These are phyloP conservation scores for Anastatus disparis DNA, from an alignment of 1,140 invertebrate genomes.

Conservation along the genomic window DNA sequence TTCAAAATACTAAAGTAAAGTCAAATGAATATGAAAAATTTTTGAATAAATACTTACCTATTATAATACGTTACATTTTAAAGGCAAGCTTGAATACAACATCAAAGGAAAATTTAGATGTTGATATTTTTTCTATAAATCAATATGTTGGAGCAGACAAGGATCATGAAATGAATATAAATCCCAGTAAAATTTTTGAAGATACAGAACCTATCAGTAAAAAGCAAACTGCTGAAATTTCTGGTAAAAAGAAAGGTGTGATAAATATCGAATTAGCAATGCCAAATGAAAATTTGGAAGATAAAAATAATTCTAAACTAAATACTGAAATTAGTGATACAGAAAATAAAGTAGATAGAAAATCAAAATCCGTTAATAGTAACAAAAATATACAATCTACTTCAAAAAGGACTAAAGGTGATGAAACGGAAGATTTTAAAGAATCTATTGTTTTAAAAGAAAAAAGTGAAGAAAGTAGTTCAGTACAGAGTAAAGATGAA, in stretches of 20 bases:
- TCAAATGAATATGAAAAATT: constrained; percentile 23
- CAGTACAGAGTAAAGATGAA: neutral
- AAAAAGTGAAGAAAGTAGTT: neutral
- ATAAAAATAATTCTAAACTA: neutral
- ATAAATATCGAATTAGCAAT: constrained; percentile 18
- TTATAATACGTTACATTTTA: constrained; percentile 29
- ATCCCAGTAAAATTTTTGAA: constrained; percentile 32
- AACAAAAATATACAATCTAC: neutral
- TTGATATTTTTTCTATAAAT: constrained; percentile 49
- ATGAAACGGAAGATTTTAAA: constrained; percentile 6
- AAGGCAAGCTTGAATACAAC: constrained; percentile 25
- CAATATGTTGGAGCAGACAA: constrained; percentile 48
- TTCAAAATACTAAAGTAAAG: neutral
- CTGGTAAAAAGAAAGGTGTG: constrained; percentile 16
- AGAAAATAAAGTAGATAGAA: constrained; percentile 16
- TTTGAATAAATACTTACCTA: constrained; percentile 24
- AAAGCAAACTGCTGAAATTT: constrained; percentile 17
- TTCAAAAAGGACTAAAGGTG: constrained; percentile 21
- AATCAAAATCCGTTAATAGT: constrained; percentile 7
- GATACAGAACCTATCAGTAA: neutral
- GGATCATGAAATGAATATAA: constrained; percentile 34
- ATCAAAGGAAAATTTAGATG: constrained; percentile 41
- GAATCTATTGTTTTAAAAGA: neutral
- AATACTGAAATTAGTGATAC: neutral
- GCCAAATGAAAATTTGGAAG: neutral